These are phyloP conservation scores for Kradibia gibbosae DNA, from an alignment of 1,140 invertebrate genomes.

Conservation along the genomic window DNA sequence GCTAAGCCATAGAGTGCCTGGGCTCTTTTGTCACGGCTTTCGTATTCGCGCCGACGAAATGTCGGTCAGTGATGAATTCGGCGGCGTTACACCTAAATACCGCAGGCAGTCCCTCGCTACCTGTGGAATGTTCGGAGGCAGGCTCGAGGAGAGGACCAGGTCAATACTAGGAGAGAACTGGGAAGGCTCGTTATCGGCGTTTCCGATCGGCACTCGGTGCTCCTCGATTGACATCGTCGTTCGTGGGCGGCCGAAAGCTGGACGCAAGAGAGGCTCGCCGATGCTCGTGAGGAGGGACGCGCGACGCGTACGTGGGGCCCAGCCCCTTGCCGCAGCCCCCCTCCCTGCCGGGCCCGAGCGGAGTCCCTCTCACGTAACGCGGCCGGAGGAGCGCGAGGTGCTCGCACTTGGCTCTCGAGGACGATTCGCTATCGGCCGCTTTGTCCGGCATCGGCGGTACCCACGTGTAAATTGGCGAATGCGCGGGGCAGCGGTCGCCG, in stretches of 20 bases:
- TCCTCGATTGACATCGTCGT: background rate
- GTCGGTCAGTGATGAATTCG: too few relatives aligned
- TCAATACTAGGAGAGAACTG: background rate
- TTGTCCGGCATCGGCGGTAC: background rate
- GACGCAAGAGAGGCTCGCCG: background rate
- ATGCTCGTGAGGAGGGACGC: background rate
- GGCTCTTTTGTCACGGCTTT: background rate
- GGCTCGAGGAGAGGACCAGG: background rate
- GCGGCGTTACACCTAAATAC: background rate
- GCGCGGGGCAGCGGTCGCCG: background rate
- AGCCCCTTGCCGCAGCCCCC: background rate
- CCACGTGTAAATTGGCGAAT: background rate
- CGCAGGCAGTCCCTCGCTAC: background rate
- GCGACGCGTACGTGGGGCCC: background rate
- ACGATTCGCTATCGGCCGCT: background rate
- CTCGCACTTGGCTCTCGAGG: too few relatives aligned
- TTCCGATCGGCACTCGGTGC: constrained; percentile 28
- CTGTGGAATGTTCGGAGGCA: background rate
- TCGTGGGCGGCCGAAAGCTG: background rate
- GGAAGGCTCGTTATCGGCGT: background rate
- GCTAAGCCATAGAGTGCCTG: too few relatives aligned
- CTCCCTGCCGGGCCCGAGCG: background rate
- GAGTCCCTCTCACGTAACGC: too few relatives aligned
- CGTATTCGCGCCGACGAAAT: background rate
- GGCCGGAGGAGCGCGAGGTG: too few relatives aligned